Evolutionary conservation across 1,140 invertebrate genomes (phyloP).

Genomic region (Drosophila miranda): DNA sequence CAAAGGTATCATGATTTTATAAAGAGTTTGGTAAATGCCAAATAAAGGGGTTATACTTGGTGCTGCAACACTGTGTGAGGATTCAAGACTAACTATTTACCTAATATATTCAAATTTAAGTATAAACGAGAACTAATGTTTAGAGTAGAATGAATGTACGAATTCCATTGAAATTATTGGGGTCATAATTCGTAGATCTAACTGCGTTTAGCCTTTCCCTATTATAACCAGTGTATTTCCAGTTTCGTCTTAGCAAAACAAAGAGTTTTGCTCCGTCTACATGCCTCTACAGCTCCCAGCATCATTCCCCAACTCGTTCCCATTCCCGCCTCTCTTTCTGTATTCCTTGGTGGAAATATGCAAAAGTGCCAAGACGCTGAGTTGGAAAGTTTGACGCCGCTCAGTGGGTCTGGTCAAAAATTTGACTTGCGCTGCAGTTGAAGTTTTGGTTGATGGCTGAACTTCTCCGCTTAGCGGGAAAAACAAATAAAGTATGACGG

Average conservation of each 20-base stretch:
- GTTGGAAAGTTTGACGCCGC: constrained; percentile 72
- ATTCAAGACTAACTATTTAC: too few species aligned
- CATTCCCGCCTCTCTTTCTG: constrained; percentile 20
- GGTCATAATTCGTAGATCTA: too few species aligned
- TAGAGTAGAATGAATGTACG: too few species aligned
- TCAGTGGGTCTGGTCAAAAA: constrained; percentile 68
- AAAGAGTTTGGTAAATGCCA: not conserved
- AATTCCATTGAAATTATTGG: too few species aligned
- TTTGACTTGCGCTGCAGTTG: constrained; percentile 78
- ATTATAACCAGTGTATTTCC: constrained; percentile 8
- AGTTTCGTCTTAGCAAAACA: not conserved
- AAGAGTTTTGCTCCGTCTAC: constrained; percentile 1
- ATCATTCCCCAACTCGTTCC: constrained; percentile 24
- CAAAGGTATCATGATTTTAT: not conserved
- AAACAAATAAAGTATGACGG: constrained; percentile 72
- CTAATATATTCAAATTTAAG: not conserved
- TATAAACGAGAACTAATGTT: too few species aligned
- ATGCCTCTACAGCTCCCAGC: constrained; percentile 10
- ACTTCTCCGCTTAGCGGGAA: constrained; percentile 71
- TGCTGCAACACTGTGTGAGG: too few species aligned
- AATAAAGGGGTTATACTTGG: not conserved
- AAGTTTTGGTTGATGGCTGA: constrained; percentile 77
- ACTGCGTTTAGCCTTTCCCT: too few species aligned
- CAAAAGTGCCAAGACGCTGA: constrained; percentile 70
- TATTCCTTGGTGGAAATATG: constrained; percentile 67